Evolutionary conservation across 2,113 vertebrate species (phyloP).

Genomic region (Periophthalmodon schlosseri): DNA sequence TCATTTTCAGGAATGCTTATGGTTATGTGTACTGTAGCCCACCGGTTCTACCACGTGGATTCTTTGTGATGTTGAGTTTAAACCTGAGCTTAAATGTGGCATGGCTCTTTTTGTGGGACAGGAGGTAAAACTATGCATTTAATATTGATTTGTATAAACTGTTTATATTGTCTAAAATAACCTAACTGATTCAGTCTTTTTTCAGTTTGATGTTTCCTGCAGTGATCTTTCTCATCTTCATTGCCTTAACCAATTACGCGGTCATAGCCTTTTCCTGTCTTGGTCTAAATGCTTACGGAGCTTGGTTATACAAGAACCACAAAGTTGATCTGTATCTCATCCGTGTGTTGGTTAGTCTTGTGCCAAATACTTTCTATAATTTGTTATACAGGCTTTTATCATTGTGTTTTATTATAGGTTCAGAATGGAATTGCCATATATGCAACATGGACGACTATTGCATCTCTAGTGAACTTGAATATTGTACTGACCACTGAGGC

Average conservation of each 20-base stretch:
- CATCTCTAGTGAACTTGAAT: slow-evolving; percentile 79
- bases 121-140: slow-evolving; percentile 49
- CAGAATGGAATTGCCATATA: slow-evolving; percentile 83
- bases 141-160: background rate
- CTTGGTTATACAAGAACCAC: slow-evolving; percentile 77
- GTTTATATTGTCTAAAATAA: background rate
- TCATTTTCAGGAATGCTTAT: slow-evolving; percentile 53
- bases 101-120: slow-evolving; percentile 77
- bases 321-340: slow-evolving; percentile 81
- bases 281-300: slow-evolving; percentile 66
- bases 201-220: slow-evolving; percentile 46
- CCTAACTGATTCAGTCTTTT: background rate
- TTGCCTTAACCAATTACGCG: slow-evolving; percentile 69
- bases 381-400: background rate
- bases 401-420: slow-evolving; percentile 61
- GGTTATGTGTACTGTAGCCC: slow-evolving; percentile 73
- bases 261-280: slow-evolving; percentile 78
- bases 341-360: slow-evolving; percentile 71
- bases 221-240: slow-evolving; percentile 72
- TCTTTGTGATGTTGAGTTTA: slow-evolving; percentile 68
- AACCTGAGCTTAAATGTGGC: slow-evolving; percentile 63
- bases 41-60: slow-evolving; percentile 59
- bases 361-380: background rate
- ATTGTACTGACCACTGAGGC: slow-evolving; percentile 73
- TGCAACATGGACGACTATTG: slow-evolving; percentile 80